Percentiles rank a stretch among this genome's conserved stretches.
Evolutionary conservation across 2,113 vertebrate species (phyloP).

Genomic region (Stigmatopora nigra): DNA sequence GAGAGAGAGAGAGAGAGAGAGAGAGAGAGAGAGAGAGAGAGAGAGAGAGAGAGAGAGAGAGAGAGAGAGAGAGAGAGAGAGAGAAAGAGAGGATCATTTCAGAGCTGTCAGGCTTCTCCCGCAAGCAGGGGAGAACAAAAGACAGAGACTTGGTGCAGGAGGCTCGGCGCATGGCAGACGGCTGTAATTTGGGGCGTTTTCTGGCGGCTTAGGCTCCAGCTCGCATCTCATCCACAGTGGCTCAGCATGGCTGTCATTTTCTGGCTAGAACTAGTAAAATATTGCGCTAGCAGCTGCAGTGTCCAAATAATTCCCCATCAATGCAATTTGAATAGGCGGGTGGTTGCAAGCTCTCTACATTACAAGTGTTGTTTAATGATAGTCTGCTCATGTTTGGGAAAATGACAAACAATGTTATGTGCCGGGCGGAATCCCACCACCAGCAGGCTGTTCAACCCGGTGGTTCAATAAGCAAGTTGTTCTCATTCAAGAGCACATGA

Average conservation of each 20-base stretch:
- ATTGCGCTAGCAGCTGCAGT: slow-evolving; percentile 14
- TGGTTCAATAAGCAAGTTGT: slow-evolving; percentile 24
- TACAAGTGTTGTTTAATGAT: not conserved
- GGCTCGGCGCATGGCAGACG: slow-evolving; percentile 59
- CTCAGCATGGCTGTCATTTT: slow-evolving; percentile 30
- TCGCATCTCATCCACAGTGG: slow-evolving; percentile 48
- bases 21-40: slow-evolving; percentile 14
- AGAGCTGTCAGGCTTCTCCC: slow-evolving; percentile 69
- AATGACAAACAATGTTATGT: not conserved
- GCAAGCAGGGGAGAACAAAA: slow-evolving; percentile 67
- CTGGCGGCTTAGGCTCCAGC: slow-evolving; percentile 51
- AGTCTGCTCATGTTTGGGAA: slow-evolving; percentile 6
- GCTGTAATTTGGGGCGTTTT: slow-evolving; percentile 66
- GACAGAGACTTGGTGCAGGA: slow-evolving; percentile 58
- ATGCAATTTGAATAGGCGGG: slow-evolving; percentile 15
- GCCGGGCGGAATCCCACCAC: slow-evolving; percentile 15
- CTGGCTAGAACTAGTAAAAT: slow-evolving; percentile 33
- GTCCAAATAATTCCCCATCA: slow-evolving; percentile 40
- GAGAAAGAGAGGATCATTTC: slow-evolving; percentile 59
- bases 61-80: not conserved
- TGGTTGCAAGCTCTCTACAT: not conserved
- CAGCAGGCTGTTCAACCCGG: slow-evolving; percentile 17
- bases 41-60: not conserved
- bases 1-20: slow-evolving; percentile 15
- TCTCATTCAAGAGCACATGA: slow-evolving; percentile 14